A percentile compares a stretch with the other conserved stretches of the same genome.
Evolutionary conservation across 1,140 invertebrate species (phyloP).

Genomic region (Orchesella cincta): DNA sequence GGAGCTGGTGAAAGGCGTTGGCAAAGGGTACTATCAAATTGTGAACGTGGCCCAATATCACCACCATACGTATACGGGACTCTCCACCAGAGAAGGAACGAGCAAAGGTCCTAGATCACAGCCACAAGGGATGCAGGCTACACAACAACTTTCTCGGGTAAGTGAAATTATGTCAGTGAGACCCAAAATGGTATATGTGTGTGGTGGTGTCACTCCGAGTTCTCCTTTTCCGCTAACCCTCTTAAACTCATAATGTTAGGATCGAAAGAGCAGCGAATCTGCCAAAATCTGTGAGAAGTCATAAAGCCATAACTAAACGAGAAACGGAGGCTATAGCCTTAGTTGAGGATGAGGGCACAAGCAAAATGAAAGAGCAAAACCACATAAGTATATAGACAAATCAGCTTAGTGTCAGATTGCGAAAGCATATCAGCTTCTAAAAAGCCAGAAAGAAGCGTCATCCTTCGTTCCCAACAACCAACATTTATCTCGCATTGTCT

Average conservation of each 20-base stretch:
- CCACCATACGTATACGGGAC: conserved; percentile 90
- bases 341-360: background rate
- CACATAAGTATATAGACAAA: conserved; percentile 7
- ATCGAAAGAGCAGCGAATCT: background rate
- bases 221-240: background rate
- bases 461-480: background rate
- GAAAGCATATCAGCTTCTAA: background rate
- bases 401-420: conserved; percentile 27
- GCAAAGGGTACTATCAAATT: conserved; percentile 86
- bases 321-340: background rate
- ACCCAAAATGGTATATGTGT: background rate
- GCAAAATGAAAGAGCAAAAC: conserved; percentile 4
- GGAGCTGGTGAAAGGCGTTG: conserved; percentile 85
- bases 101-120: conserved; percentile 47
- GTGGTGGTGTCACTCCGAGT: background rate
- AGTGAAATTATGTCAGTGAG: background rate
- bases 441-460: background rate
- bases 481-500: background rate
- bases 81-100: conserved; percentile 52
- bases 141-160: conserved; percentile 48
- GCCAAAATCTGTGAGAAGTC: background rate
- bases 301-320: no score
- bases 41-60: conserved; percentile 91
- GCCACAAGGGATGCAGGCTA: conserved; percentile 47
- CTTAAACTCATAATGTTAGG: conserved; percentile 2